These are phyloP conservation scores for human DNA, from an alignment of 2,113 vertebrate species.

Conservation along the genomic window DNA sequence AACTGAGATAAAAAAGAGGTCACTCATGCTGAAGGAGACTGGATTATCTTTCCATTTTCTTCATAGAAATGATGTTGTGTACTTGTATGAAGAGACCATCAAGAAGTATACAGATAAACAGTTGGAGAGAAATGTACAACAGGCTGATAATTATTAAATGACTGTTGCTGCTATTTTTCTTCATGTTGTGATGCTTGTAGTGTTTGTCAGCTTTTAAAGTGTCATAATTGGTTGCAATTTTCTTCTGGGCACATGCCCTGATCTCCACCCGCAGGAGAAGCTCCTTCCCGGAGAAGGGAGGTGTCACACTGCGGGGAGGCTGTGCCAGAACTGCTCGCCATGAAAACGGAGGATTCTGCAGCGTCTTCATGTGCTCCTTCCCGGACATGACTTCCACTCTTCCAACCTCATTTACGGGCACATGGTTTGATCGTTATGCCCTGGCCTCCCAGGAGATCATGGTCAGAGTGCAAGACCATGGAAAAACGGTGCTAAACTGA, in stretches of 20 bases:
- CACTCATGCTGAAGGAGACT: not conserved
- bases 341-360: not conserved
- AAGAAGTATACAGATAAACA: not conserved
- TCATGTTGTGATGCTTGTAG: not conserved
- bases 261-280: too few relatives aligned
- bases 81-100: not conserved
- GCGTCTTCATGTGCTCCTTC: rapidly evolving
- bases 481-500: rapidly evolving
- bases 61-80: not conserved
- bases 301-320: rapidly evolving
- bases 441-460: not conserved
- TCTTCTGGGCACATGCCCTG: not conserved
- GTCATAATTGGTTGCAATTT: not conserved
- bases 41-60: not conserved
- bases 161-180: rapidly evolving
- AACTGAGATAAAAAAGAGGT: not conserved
- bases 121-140: rapidly evolving
- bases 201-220: not conserved
- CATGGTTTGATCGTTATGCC: rapidly evolving
- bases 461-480: not conserved
- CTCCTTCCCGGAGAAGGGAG: too few relatives aligned
- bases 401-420: not conserved
- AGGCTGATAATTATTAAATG: rapidly evolving
- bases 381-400: rapidly evolving
- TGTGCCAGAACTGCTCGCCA: rapidly evolving